A percentile compares a stretch with the other conserved stretches of the same genome.
Evolutionary conservation across 2,113 vertebrate species (phyloP).

Genomic region (Onychostruthus taczanowskii): DNA sequence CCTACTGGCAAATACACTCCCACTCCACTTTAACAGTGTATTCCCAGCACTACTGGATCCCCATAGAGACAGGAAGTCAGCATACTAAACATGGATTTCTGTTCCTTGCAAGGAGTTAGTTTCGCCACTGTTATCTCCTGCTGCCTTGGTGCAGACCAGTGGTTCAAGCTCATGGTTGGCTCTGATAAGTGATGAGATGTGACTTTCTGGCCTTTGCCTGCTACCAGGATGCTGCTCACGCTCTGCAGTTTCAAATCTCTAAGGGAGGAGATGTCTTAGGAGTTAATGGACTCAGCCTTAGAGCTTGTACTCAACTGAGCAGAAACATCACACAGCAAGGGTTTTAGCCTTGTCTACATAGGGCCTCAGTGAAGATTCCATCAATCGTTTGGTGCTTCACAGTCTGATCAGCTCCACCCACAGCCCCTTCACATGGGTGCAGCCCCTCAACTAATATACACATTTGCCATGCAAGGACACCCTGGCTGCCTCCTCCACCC

Average conservation of each 20-base stretch:
- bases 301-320: background rate
- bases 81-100: background rate
- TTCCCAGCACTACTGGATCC: background rate
- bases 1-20: background rate
- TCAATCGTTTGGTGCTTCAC: background rate
- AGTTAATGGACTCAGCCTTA: background rate
- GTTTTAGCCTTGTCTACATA: background rate
- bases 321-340: rapidly evolving
- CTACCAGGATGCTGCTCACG: rapidly evolving
- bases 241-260: background rate
- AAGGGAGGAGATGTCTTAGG: background rate
- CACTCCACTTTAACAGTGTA: background rate
- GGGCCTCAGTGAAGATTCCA: background rate
- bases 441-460: background rate
- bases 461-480: background rate
- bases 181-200: rapidly evolving
- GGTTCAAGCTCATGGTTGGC: background rate
- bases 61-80: background rate
- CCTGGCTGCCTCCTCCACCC: background rate
- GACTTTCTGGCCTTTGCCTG: background rate
- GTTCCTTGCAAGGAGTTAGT: background rate
- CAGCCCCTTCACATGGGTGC: background rate
- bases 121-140: background rate
- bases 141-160: background rate
- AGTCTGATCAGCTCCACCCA: background rate